These are phyloP conservation scores for Bergia puertoricense DNA, from an alignment of 92 coral and sea anemone species.

Conservation along the genomic window DNA sequence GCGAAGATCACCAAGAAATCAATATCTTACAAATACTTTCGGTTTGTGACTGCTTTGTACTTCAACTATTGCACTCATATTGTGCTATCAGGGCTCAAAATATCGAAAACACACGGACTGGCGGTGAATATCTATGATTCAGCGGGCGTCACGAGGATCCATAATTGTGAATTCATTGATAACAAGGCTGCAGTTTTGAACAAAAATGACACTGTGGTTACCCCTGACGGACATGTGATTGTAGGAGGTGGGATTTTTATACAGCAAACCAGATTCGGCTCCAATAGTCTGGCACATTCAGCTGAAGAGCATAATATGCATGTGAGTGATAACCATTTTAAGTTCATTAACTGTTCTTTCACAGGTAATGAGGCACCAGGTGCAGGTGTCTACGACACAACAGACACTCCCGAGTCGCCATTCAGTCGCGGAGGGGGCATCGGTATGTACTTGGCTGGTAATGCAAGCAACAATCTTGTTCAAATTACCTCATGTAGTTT, in stretches of 20 bases:
- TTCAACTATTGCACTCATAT: slow-evolving; percentile 79
- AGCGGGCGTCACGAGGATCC: slow-evolving; percentile 47
- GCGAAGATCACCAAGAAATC: slow-evolving; percentile 30
- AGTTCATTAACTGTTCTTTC: slow-evolving; percentile 64
- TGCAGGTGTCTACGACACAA: slow-evolving; percentile 21
- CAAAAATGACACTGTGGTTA: slow-evolving; percentile 36
- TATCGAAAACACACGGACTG: slow-evolving; percentile 62
- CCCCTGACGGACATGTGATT: slow-evolving; percentile 30
- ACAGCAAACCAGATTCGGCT: slow-evolving; percentile 60
- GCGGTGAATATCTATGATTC: slow-evolving; percentile 53
- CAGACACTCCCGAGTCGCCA: slow-evolving; percentile 34
- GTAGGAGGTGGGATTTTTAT: slow-evolving; percentile 74
- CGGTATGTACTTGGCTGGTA: slow-evolving; percentile 44
- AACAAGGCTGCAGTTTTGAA: slow-evolving; percentile 45
- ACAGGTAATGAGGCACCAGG: slow-evolving; percentile 62
- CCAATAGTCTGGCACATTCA: slow-evolving; percentile 56
- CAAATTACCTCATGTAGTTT: slow-evolving; percentile 49
- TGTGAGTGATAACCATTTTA: slow-evolving; percentile 61
- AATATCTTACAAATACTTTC: slow-evolving; percentile 43
- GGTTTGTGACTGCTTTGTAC: slow-evolving; percentile 70
- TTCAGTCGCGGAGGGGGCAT: slow-evolving; percentile 64
- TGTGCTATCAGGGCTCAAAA: slow-evolving; percentile 46
- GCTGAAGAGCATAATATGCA: slow-evolving; percentile 58
- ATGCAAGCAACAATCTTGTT: slow-evolving; percentile 47
- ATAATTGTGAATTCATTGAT: slow-evolving; percentile 36